Conservation (phyloP, 2,113 vertebrate species). For the Podiceps cristatus region DNA sequence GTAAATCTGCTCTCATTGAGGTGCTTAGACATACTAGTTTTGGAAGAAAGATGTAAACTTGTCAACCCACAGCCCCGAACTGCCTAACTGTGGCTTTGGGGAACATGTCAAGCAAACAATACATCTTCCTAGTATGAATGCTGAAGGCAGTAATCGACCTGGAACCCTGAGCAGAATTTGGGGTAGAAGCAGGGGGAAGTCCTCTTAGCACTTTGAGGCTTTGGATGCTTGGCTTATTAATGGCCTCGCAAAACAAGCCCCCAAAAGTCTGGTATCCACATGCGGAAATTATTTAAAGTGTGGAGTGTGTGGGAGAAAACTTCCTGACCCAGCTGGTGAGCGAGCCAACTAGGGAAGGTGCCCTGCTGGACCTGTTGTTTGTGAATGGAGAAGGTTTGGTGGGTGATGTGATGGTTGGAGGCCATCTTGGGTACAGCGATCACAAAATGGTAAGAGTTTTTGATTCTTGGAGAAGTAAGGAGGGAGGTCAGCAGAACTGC, state of each 20-base stretch:
- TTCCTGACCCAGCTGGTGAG: too few relatives aligned
- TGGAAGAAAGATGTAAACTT: background rate
- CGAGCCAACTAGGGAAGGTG: too few relatives aligned
- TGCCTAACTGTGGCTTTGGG: background rate
- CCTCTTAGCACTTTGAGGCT: background rate
- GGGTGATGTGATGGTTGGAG: too few relatives aligned
- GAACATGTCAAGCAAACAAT: background rate
- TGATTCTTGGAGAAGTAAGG: too few relatives aligned
- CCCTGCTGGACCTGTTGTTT: too few relatives aligned
- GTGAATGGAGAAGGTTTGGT: too few relatives aligned
- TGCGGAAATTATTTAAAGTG: background rate
- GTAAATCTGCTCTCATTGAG: background rate
- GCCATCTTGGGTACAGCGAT: too few relatives aligned
- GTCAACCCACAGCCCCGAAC: background rate
- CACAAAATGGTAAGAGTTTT: too few relatives aligned
- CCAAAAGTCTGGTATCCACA: background rate
- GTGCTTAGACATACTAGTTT: background rate
- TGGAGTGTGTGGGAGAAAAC: too few relatives aligned
- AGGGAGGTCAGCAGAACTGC: too few relatives aligned
- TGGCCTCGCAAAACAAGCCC: background rate
- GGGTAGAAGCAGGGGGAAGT: background rate
- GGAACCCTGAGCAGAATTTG: background rate
- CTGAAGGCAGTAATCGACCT: background rate
- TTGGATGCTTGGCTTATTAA: background rate
- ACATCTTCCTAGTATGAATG: background rate